Evolutionary conservation across 2,888 invertebrate genomes (phyloP), one percentile per base, ranked within the genome.

Genomic region (Platerodrilus igneus): DNA sequence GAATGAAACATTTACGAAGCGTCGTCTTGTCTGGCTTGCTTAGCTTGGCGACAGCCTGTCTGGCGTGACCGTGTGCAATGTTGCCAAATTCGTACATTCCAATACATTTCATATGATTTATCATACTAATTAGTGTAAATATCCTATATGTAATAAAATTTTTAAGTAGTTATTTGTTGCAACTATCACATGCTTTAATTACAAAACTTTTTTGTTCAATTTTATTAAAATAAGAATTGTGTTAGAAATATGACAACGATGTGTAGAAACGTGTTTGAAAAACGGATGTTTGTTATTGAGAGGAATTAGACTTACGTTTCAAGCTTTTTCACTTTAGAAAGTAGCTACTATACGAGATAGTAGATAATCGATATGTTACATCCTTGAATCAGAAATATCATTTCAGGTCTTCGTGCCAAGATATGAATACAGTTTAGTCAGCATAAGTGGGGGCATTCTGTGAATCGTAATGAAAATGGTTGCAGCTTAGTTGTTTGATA

Each of bases 21-120:
- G 83, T 81, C 83, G 81, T 77, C 76, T 74, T 81, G 83, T 84
- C 84, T 81, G 80, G 82, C 77, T 75, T 78, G 77, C 76, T 80
- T 74, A 77, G 81, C 77, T 81, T 78, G 88, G 88, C 88, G 88
- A 88, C 88, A 87, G 86, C 85, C 83, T 87, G 88, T 88, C 88
- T 88, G 86, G 86, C 81, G 77, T 81, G 81, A 82, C 78, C 79
- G 72, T 50, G 63, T 64, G 75, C 82, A 64, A 50, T 69, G 85
- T 80, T 84, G 83, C 77, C 83, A 70, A 53, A 58, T 62, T 61
- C 63, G 63, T 72, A 57, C 75, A 77, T 68, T 66, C 66, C 64
- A 53, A 46, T 48, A 41, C 18, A 41, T n/a, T n/a, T n/a, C n/a
- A n/a, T n/a, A n/a, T n/a, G n/a, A n/a, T n/a, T n/a, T n/a, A n/a